Base-by-base conservation (phyloP, 2,797 vertebrate genomes). In the Acropternis orthonyx region DNA sequence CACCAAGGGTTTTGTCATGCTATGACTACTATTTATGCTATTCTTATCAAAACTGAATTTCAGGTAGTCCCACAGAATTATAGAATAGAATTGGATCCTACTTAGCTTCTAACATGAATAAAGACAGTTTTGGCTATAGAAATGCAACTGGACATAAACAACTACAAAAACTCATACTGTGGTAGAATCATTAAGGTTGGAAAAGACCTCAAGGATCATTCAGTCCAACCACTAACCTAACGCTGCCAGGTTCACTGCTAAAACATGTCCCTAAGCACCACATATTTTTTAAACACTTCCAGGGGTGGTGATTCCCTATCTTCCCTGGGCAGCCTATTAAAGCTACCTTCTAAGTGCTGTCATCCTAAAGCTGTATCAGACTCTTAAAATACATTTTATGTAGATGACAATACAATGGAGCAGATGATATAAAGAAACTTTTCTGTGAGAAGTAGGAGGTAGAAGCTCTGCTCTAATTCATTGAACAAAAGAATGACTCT, bases 321-420 rank as follows among this genome's bases (percentile, higher is more conserved):
- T 71, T 65, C 21, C 14, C 22, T 17, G 26, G 30, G 22, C 7
- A 59, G 9, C 3, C 30, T 54, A 12, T 54, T 66, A 36, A 48
- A 66, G 4, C 3, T 20, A 14, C 9, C 0, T 0, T 24, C 37
- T 59, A 72, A 14, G 12, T 41, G 13, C 9, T 78, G 11, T 30
- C 52, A 59, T 17, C 10, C 3, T 66, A 52, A 66, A 78, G 12
- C 8, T 41, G 3, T 26, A 43, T 56, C 67, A 62, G 72, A 71
- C 6, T 62, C 36, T 72, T 5, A 18, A 86, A 77, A 55, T 30
- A 39, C 2, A 36, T 78, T 80, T 83, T 66, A 27, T 34, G 55
- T 88, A 72, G 58, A 58, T 68, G 34, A 19, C 7, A 89, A 54
- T 48, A 77, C 37, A 85, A 55, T 69, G 43, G 23, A 95, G 7